These are phyloP conservation scores for Rafetus swinhoei DNA, from an alignment of 2,113 vertebrate genomes.

Conservation along the genomic window DNA sequence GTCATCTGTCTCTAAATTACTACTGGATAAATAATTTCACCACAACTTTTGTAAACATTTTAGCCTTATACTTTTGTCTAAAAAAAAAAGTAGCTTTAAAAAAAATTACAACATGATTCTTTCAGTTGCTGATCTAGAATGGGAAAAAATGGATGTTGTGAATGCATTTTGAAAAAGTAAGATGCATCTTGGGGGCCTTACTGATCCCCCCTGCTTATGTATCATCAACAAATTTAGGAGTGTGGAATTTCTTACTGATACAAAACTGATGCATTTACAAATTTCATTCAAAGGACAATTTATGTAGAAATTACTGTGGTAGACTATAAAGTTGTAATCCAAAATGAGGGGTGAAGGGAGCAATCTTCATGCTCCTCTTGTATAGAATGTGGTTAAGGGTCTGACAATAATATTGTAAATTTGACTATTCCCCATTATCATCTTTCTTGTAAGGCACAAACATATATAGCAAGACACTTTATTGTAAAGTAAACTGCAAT, in stretches of 20 bases:
- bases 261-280: neutral
- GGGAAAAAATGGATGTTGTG: neutral
- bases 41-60: neutral
- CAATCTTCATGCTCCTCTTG: neutral
- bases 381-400: neutral
- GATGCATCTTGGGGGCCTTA: accelerated
- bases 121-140: neutral
- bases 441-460: neutral
- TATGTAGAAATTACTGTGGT: neutral
- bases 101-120: neutral
- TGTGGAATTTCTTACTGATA: neutral
- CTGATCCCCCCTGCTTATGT: neutral
- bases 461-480: neutral
- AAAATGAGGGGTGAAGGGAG: neutral
- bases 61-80: neutral
- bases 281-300: neutral
- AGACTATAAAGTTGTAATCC: neutral
- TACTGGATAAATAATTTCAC: neutral
- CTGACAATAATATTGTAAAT: neutral
- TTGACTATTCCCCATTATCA: neutral
- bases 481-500: neutral
- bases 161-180: neutral
- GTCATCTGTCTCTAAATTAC: neutral
- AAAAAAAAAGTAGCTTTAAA: neutral
- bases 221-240: neutral